Percentiles rank a stretch among this genome's conserved stretches.
Evolutionary conservation across 2,888 invertebrate genomes (phyloP).

Genomic region (Druceiella hillmani): DNA sequence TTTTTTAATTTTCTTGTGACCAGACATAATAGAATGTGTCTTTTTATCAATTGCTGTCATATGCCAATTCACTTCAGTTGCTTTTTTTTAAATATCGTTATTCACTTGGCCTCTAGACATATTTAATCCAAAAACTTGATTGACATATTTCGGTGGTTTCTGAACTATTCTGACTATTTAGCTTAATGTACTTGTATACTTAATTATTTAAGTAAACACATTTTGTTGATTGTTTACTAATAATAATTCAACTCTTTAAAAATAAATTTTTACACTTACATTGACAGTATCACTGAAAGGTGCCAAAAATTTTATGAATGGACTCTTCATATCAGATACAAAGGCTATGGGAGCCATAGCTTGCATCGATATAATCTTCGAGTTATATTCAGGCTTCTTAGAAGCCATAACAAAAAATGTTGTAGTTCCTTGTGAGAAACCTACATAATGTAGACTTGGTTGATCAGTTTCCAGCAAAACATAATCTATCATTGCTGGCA

Average conservation of each 20-base stretch:
- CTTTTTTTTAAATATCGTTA: too few relatives aligned
- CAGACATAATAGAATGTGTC: too few relatives aligned
- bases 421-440: constrained; percentile 68
- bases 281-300: constrained; percentile 43
- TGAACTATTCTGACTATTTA: too few relatives aligned
- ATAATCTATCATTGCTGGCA: constrained; percentile 71
- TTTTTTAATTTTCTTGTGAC: too few relatives aligned
- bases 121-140: too few relatives aligned
- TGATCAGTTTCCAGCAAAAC: constrained; percentile 50
- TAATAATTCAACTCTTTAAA: not conserved
- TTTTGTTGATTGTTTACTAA: not conserved
- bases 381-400: constrained; percentile 52
- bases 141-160: too few relatives aligned
- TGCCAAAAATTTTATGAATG: constrained; percentile 43
- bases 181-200: too few relatives aligned
- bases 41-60: too few relatives aligned
- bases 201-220: too few relatives aligned
- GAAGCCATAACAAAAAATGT: constrained; percentile 56
- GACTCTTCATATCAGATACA: constrained; percentile 42
- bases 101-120: too few relatives aligned
- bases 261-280: constrained; percentile 32
- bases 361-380: constrained; percentile 53
- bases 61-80: too few relatives aligned
- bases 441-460: constrained; percentile 59
- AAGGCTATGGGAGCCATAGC: constrained; percentile 58